phyloP scores from a whole-genome alignment of 2,888 invertebrate species.

The Bellardia pandia region DNA sequence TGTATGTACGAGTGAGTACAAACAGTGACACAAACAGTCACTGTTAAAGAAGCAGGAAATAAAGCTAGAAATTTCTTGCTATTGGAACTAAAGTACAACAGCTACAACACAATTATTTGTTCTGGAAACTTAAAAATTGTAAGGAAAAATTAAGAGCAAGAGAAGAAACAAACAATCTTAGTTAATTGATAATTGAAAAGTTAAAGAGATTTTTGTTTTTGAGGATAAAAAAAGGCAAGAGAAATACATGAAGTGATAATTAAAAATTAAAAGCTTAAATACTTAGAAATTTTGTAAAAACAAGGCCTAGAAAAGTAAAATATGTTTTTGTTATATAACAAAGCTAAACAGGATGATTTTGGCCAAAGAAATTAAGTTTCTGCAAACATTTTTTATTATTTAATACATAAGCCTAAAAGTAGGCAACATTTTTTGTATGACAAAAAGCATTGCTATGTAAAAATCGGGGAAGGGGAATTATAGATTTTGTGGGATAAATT shows the following conservation, averaged over 20 bases:
- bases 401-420: too few species aligned
- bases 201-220: conserved; percentile 22
- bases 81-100: conserved; percentile 13
- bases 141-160: not conserved
- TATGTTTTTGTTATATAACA: too few species aligned
- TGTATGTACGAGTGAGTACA: conserved; percentile 29
- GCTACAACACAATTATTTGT: conserved; percentile 59
- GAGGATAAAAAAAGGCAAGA: not conserved
- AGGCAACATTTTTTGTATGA: too few species aligned
- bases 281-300: not conserved
- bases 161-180: conserved; percentile 23
- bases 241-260: not conserved
- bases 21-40: conserved; percentile 49
- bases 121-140: conserved; percentile 40
- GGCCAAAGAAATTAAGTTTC: too few species aligned
- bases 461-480: too few species aligned
- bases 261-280: not conserved
- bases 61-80: conserved; percentile 17
- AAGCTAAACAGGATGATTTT: too few species aligned
- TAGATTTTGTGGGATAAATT: too few species aligned
- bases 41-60: conserved; percentile 5
- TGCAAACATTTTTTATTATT: too few species aligned
- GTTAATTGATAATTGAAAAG: conserved; percentile 67
- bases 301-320: not conserved
- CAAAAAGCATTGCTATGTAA: too few species aligned